phyloP scores from a whole-genome alignment of 2,888 invertebrate species.

The Megaustenia siamemsis region DNA sequence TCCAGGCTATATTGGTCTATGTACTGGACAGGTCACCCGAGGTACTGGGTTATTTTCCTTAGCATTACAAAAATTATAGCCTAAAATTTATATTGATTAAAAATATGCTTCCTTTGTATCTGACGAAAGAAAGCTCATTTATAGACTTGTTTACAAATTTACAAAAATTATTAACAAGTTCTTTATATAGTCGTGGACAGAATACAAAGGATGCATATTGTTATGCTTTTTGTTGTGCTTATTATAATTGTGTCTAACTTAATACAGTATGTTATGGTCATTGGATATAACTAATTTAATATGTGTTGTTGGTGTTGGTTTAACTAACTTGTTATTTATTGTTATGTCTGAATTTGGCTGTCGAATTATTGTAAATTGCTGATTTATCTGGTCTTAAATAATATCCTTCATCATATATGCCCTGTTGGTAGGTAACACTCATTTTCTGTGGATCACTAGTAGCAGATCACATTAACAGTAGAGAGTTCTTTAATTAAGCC shows the following conservation, averaged over 20 bases:
- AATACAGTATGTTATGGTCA: background rate
- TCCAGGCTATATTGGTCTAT: conserved; percentile 54
- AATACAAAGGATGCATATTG: conserved; percentile 15
- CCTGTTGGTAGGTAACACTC: no score
- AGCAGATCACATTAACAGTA: no score
- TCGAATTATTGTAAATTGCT: background rate
- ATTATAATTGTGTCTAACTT: background rate
- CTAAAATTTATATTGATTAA: background rate
- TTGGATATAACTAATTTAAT: background rate
- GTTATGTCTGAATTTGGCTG: background rate
- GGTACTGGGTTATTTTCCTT: conserved; percentile 41
- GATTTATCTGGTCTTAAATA: background rate
- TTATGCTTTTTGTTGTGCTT: background rate
- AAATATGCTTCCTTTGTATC: conserved; percentile 14
- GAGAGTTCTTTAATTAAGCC: no score
- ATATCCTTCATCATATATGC: no score
- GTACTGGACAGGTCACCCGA: conserved; percentile 52
- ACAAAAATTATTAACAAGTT: background rate
- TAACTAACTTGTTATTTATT: background rate
- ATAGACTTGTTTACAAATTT: background rate
- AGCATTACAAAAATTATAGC: background rate
- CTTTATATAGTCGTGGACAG: background rate
- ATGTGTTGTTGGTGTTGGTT: conserved; percentile 4
- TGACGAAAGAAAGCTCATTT: background rate
- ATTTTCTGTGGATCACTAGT: no score